These are phyloP conservation scores for Sinonovacula constricta DNA, from an alignment of 1,140 invertebrate species.

Conservation along the genomic window DNA sequence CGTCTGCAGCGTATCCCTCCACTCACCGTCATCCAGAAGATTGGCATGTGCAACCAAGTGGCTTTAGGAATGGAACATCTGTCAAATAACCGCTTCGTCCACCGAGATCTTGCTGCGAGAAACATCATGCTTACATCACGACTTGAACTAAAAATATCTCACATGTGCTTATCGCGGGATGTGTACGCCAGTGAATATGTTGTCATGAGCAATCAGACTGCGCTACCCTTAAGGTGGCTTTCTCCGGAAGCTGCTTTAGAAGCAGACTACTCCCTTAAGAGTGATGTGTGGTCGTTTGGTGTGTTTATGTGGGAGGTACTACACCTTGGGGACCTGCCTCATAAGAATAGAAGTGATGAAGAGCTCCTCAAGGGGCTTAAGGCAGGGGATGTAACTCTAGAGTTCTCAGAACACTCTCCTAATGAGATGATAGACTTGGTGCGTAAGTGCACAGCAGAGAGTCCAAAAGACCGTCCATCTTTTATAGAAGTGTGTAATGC, in stretches of 20 bases:
- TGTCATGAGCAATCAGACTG: conserved; percentile 76
- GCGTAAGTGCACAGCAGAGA: conserved; percentile 83
- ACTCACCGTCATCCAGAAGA: conserved; percentile 85
- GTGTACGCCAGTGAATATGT: conserved; percentile 91
- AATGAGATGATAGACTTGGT: conserved; percentile 82
- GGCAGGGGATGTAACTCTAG: conserved; percentile 63
- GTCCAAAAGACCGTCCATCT: conserved; percentile 83
- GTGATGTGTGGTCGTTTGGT: conserved; percentile 77
- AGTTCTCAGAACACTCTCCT: conserved; percentile 65
- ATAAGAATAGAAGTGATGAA: conserved; percentile 71
- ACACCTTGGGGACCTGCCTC: conserved; percentile 74
- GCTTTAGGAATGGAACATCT: conserved; percentile 92
- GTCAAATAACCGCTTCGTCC: conserved; percentile 86
- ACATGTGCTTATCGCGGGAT: conserved; percentile 89
- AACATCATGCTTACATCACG: conserved; percentile 93
- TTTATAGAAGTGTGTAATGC: conserved; percentile 71
- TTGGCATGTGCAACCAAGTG: conserved; percentile 85
- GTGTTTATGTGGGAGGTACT: conserved; percentile 78
- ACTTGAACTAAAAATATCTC: conserved; percentile 90
- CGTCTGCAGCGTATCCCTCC: conserved; percentile 75
- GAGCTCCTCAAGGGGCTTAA: conserved; percentile 83
- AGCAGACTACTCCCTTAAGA: conserved; percentile 81
- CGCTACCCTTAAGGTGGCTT: conserved; percentile 91
- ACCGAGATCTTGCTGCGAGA: conserved; percentile 94
- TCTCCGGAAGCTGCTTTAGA: conserved; percentile 92